Percentiles rank a stretch among this genome's conserved stretches.
phyloP scores from a whole-genome alignment of 2,888 invertebrate genomes.

The Drosophila infuscata region DNA sequence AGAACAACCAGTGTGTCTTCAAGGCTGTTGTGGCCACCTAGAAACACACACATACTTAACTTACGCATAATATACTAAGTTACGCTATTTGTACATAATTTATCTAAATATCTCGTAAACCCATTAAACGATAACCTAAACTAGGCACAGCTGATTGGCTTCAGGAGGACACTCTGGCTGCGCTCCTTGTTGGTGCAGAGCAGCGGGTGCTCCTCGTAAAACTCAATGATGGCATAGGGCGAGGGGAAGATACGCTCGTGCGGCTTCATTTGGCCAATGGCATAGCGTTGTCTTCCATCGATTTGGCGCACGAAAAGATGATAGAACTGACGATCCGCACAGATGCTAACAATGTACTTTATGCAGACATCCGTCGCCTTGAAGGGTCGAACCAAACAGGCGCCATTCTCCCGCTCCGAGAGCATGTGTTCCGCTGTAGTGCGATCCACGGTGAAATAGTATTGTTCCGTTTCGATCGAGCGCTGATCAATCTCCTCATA shows the following conservation, averaged over 20 bases:
- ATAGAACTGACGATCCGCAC: slow-evolving; percentile 81
- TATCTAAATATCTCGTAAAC: slow-evolving; percentile 41
- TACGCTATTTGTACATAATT: slow-evolving; percentile 67
- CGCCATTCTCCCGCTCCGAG: slow-evolving; percentile 80
- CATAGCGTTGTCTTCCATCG: slow-evolving; percentile 73
- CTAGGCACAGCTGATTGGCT: slow-evolving; percentile 76
- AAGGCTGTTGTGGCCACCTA: slow-evolving; percentile 94
- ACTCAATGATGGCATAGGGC: slow-evolving; percentile 84
- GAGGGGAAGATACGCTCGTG: slow-evolving; percentile 81
- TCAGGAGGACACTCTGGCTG: slow-evolving; percentile 76
- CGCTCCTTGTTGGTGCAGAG: slow-evolving; percentile 83
- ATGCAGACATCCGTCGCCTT: slow-evolving; percentile 82
- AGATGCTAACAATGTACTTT: slow-evolving; percentile 84
- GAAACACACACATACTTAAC: slow-evolving; percentile 36
- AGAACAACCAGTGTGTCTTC: slow-evolving; percentile 91
- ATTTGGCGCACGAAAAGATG: slow-evolving; percentile 83
- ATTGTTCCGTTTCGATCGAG: slow-evolving; percentile 82
- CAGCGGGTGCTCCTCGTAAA: slow-evolving; percentile 80
- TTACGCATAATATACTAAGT: slow-evolving; percentile 21
- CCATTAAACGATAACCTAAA: slow-evolving; percentile 61
- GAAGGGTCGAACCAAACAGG: slow-evolving; percentile 84
- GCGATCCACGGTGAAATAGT: slow-evolving; percentile 83
- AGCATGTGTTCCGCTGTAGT: slow-evolving; percentile 81
- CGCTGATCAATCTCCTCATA: slow-evolving; percentile 80
- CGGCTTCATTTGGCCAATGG: slow-evolving; percentile 82